A percentile compares a stretch with the other conserved stretches of the same genome.
phyloP scores from a whole-genome alignment of 2,113 vertebrate genomes.

The Syrrhaptes paradoxus region DNA sequence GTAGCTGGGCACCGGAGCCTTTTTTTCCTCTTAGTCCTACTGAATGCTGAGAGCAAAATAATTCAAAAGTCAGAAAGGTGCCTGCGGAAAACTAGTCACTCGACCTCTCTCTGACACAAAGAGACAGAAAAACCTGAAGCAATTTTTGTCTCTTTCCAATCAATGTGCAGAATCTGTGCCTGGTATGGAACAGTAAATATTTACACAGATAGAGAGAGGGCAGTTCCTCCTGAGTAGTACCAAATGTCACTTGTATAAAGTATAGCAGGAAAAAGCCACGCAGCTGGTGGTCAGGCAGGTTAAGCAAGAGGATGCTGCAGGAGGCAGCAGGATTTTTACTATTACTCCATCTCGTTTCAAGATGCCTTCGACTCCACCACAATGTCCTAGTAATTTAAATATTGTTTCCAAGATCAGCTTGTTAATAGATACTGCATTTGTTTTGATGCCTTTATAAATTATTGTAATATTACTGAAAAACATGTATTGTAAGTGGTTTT shows the following conservation, averaged over 20 bases:
- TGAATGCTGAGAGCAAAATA: background rate
- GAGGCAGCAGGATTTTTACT: background rate
- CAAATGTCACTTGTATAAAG: background rate
- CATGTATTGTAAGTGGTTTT: background rate
- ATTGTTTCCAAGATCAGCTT: conserved; percentile 17
- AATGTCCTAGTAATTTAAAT: conserved; percentile 7
- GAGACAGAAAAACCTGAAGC: background rate
- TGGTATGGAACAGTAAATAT: background rate
- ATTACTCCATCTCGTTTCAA: conserved; percentile 1
- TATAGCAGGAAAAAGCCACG: background rate
- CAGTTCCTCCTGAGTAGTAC: background rate
- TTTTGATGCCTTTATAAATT: conserved; percentile 68
- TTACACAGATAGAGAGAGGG: background rate
- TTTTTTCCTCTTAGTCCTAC: background rate
- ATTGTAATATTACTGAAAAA: conserved; percentile 24
- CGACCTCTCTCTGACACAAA: background rate
- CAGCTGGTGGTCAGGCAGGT: background rate
- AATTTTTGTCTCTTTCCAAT: background rate
- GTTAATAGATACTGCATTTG: conserved; percentile 21
- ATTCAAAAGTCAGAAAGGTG: background rate
- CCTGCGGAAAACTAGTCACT: background rate
- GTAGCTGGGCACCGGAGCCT: background rate
- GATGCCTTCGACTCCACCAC: conserved; percentile 52
- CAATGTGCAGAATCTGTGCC: background rate
- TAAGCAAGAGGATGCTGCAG: background rate